These are phyloP conservation scores for Todiramphus chloris DNA, from an alignment of 2,113 vertebrate genomes.

Conservation along the genomic window DNA sequence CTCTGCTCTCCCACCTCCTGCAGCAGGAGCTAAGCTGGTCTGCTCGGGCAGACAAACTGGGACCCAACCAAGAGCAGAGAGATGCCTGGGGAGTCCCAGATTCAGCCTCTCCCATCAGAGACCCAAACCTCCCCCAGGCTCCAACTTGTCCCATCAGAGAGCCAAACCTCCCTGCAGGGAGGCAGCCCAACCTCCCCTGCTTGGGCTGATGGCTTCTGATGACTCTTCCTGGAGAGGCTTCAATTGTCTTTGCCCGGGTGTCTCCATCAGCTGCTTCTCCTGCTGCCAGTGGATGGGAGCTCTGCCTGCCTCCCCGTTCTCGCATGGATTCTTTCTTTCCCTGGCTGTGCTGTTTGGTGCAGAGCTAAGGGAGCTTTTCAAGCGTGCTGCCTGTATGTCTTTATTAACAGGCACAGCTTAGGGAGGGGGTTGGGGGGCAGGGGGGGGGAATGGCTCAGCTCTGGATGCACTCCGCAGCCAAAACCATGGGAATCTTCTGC, in stretches of 20 bases:
- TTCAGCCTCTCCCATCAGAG: neutral
- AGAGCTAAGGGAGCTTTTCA: neutral
- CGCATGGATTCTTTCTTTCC: neutral
- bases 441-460: neutral
- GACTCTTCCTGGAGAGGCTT: neutral
- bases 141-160: neutral
- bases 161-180: neutral
- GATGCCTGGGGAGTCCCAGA: neutral
- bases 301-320: neutral
- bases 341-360: neutral
- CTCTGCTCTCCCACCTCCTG: neutral
- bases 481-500: slow-evolving; percentile 58
- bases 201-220: neutral
- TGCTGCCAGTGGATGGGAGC: neutral
- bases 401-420: neutral
- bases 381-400: neutral
- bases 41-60: neutral
- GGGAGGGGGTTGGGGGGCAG: neutral
- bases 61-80: rapidly evolving
- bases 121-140: neutral
- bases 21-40: neutral
- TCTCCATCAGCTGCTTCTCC: neutral
- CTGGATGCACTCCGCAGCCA: neutral
- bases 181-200: neutral
- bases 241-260: neutral